Conservation (phyloP, 2,888 invertebrate species). For the Cenopis cana region DNA sequence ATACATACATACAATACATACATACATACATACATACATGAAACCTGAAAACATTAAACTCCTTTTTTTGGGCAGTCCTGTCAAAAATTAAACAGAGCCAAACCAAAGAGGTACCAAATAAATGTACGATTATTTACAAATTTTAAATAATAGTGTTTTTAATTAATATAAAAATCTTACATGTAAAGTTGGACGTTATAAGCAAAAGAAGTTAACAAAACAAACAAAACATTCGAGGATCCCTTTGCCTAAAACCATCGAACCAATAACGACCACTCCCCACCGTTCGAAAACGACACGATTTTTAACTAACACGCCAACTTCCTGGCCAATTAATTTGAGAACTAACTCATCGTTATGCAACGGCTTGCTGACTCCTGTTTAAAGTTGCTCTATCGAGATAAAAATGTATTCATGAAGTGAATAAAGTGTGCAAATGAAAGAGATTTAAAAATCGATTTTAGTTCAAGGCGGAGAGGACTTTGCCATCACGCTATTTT, state of each 20-base stretch:
- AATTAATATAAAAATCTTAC: too few relatives aligned
- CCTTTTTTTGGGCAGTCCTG: too few relatives aligned
- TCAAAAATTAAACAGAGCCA: too few relatives aligned
- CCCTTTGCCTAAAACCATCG: not conserved
- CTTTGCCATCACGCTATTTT: not conserved
- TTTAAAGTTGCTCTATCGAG: conserved; percentile 14
- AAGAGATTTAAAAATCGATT: conserved; percentile 5
- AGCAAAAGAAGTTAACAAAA: not conserved
- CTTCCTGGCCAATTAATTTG: conserved; percentile 37
- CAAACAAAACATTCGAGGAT: not conserved
- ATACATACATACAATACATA: too few relatives aligned
- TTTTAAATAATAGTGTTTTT: too few relatives aligned
- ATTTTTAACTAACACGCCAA: conserved; percentile 42
- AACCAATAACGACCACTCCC: conserved; percentile 1
- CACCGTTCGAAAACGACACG: conserved; percentile 3
- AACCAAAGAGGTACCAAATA: too few relatives aligned
- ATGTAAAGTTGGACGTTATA: not conserved
- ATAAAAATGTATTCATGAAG: conserved; percentile 12
- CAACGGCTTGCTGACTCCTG: conserved; percentile 25
- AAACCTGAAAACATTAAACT: too few relatives aligned
- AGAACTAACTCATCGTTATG: conserved; percentile 36
- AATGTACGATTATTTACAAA: too few relatives aligned
- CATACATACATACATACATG: too few relatives aligned
- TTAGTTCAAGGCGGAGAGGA: not conserved
- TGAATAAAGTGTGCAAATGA: conserved; percentile 11